Conservation (phyloP, 1,140 invertebrate genomes). For the Thalassaphorura encarpata region DNA sequence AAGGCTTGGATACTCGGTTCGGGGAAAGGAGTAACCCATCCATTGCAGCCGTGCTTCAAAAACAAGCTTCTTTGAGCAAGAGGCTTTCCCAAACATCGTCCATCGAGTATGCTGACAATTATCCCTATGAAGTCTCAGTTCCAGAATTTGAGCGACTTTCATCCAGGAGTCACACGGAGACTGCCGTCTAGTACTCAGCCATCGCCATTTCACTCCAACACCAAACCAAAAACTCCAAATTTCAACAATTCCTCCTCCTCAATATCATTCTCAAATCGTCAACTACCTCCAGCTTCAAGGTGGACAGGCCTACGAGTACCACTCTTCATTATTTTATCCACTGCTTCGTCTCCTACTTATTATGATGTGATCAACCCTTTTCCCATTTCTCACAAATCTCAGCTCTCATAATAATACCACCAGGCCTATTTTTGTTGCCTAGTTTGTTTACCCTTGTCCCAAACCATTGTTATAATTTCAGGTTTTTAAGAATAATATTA, state of each 20-base stretch:
- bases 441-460: too few relatives aligned
- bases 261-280: conserved; percentile 9
- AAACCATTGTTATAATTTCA: too few relatives aligned
- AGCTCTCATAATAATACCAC: background rate
- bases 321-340: too few relatives aligned
- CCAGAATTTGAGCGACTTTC: conserved; percentile 80
- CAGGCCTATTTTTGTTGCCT: too few relatives aligned
- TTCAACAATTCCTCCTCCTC: background rate
- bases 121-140: conserved; percentile 72
- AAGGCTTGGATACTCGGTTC: conserved; percentile 89
- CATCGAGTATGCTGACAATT: conserved; percentile 81
- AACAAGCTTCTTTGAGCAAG: conserved; percentile 80
- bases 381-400: background rate
- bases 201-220: background rate
- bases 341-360: too few relatives aligned
- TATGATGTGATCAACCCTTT: too few relatives aligned
- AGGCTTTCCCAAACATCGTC: conserved; percentile 80
- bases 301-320: too few relatives aligned
- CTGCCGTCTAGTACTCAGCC: conserved; percentile 59
- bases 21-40: conserved; percentile 81
- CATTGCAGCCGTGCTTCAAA: conserved; percentile 77
- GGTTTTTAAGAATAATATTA: too few relatives aligned
- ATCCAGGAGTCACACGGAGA: conserved; percentile 85
- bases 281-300: too few relatives aligned
- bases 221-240: conserved; percentile 1